Evolutionary conservation across 2,113 vertebrate species (phyloP).

Genomic region (Dicerorhinus sumatrensis): DNA sequence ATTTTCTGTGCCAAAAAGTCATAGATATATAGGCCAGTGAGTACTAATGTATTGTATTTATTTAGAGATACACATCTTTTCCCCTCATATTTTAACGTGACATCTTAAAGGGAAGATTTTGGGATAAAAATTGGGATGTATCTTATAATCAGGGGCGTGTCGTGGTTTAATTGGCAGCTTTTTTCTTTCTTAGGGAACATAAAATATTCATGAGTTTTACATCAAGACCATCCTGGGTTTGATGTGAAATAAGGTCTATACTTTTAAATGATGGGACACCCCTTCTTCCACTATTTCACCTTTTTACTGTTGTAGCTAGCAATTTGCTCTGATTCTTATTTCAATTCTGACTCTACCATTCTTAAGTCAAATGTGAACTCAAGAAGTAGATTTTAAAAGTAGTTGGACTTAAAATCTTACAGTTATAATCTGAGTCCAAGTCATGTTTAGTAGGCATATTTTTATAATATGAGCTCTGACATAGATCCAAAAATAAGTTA

Average conservation of each 20-base stretch:
- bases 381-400: background rate
- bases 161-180: background rate
- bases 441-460: slow-evolving; percentile 78
- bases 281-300: background rate
- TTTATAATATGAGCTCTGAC: slow-evolving; percentile 69
- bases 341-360: background rate
- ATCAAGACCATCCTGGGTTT: background rate
- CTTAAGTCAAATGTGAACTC: slow-evolving; percentile 16
- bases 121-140: background rate
- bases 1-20: background rate
- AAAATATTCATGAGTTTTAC: slow-evolving; percentile 32
- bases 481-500: slow-evolving; percentile 79
- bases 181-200: background rate
- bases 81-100: background rate
- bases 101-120: slow-evolving; percentile 30
- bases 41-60: slow-evolving; percentile 8
- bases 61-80: background rate
- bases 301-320: slow-evolving; percentile 5
- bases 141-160: background rate
- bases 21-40: background rate
- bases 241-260: background rate
- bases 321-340: background rate
- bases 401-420: background rate
- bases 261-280: background rate
- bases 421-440: slow-evolving; percentile 58